Base-by-base conservation (phyloP, 2,113 vertebrate genomes). In the Brachirus orientalis region DNA sequence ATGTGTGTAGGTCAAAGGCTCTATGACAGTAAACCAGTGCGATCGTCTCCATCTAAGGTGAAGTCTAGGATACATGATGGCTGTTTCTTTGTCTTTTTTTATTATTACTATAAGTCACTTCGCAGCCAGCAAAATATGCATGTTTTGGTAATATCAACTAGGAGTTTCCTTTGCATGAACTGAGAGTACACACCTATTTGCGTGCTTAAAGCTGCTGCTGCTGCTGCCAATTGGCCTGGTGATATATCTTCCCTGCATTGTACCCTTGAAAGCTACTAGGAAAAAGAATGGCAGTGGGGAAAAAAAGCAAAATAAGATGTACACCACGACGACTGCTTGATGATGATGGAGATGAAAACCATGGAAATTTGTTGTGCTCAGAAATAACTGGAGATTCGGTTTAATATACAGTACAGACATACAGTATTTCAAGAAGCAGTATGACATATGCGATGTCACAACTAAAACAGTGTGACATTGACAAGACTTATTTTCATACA, bases 1-100 rank as follows among this genome's bases (percentile, higher is more conserved):
- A 82, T 84, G 81, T 81, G 73, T 71, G 52, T 71, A 51, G 20
- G 36, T 63, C 44, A 72, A 59, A 45, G 63, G 53, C 67, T 59
- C 3, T 28, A 6, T 28, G 28, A 28, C 28, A 28, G 3, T 28
- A 28, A 28, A 55, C n/a, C 19, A 48, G 1, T 16, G 10, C n/a
- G 9, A 17, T 13, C 11, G 11, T 43, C 41, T 13, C 11, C 41
- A 43, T 13, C 41, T 43, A 6, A 43, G 41, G 41, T 43, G 41
- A 10, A 16, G 28, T 3, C 6, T 3, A 28, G n/a, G n/a, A n/a
- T n/a, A n/a, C n/a, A n/a, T n/a, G n/a, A n/a, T n/a, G n/a, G n/a
- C n/a, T n/a, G n/a, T n/a, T n/a, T n/a, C n/a, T n/a, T n/a, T n/a
- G n/a, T n/a, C n/a, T n/a, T n/a, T n/a, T n/a, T n/a, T n/a, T n/a